A percentile compares a stretch with the other conserved stretches of the same genome.
phyloP scores from a whole-genome alignment of 2,888 invertebrate species.

The Sinotaia quadrata region DNA sequence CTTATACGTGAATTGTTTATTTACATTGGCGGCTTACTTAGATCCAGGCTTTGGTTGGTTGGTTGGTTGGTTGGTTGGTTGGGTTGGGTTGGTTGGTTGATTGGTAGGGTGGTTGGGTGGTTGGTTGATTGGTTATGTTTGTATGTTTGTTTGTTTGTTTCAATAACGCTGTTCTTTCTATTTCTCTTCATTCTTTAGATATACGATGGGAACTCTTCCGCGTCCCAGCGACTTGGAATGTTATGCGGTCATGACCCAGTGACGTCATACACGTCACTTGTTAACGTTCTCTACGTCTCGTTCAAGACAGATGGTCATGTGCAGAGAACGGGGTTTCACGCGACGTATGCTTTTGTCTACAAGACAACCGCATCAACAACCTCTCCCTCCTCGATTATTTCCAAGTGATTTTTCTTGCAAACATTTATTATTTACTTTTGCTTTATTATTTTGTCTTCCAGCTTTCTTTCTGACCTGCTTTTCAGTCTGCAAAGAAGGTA shows the following conservation, averaged over 20 bases:
- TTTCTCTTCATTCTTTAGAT: background rate
- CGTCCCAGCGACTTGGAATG: conserved; percentile 36
- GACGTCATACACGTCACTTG: conserved; percentile 44
- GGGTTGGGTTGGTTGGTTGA: background rate
- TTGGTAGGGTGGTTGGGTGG: background rate
- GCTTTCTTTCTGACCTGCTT: background rate
- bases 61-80: background rate
- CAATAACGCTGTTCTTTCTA: background rate
- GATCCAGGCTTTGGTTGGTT: background rate
- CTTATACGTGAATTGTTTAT: no score
- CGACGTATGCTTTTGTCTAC: conserved; percentile 56
- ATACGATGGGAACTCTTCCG: conserved; percentile 43
- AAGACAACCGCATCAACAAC: conserved; percentile 33
- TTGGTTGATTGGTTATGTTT: background rate
- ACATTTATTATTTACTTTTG: background rate
- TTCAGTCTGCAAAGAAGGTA: no score
- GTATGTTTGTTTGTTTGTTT: background rate
- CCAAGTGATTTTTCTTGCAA: background rate
- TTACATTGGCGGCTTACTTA: background rate
- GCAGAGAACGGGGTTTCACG: conserved; percentile 65
- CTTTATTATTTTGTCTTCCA: background rate
- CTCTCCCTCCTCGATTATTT: no score
- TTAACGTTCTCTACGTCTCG: conserved; percentile 52
- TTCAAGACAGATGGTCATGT: conserved; percentile 61
- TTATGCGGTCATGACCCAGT: conserved; percentile 48